phyloP scores from a whole-genome alignment of 2,888 invertebrate species.

The Dendrolimus pini region DNA sequence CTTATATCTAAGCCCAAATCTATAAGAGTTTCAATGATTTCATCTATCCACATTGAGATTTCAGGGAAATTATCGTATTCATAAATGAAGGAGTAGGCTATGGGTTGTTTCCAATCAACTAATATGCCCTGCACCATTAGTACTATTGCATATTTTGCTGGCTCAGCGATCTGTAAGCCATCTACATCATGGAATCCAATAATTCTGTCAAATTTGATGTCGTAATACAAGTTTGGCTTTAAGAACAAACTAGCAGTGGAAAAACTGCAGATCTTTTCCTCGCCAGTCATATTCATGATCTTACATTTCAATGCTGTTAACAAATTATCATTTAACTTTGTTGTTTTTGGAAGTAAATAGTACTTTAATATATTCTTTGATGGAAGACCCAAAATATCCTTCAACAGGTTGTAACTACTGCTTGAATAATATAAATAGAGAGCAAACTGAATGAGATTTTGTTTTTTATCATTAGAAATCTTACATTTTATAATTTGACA shows the following conservation, averaged over 20 bases:
- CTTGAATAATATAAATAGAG: constrained; percentile 17
- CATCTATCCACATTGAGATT: constrained; percentile 23
- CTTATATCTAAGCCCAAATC: constrained; percentile 23
- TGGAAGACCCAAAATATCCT: constrained; percentile 15
- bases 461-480: constrained; percentile 8
- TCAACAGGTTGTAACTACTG: constrained; percentile 15
- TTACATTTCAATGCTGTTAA: constrained; percentile 22
- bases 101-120: constrained; percentile 22
- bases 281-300: constrained; percentile 21
- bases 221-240: constrained; percentile 19
- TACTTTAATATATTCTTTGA: constrained; percentile 10
- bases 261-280: constrained; percentile 21
- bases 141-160: constrained; percentile 22
- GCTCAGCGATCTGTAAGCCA: constrained; percentile 17
- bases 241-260: constrained; percentile 17
- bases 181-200: constrained; percentile 25
- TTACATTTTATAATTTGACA: constrained; percentile 16
- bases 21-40: constrained; percentile 16
- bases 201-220: constrained; percentile 21
- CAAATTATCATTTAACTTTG: constrained; percentile 17
- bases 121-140: constrained; percentile 23
- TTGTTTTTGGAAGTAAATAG: constrained; percentile 9
- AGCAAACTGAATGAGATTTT: constrained; percentile 16
- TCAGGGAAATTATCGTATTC: constrained; percentile 17
- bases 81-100: constrained; percentile 22